phyloP scores from a whole-genome alignment of 2,113 vertebrate species.

The Sprattus sprattus region DNA sequence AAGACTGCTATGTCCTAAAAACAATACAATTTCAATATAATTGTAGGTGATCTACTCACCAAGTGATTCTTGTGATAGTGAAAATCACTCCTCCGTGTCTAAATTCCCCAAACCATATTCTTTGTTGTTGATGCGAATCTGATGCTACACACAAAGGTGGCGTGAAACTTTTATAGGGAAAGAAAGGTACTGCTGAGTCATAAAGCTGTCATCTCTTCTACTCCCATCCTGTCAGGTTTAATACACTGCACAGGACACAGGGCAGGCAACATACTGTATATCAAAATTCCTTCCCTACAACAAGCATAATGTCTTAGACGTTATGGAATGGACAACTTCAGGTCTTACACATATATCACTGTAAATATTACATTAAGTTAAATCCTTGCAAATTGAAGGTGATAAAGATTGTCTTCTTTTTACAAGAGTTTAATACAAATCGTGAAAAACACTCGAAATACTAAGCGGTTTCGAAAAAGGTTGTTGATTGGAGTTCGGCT shows the following conservation, averaged over 20 bases:
- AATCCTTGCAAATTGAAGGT: background rate
- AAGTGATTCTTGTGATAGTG: background rate
- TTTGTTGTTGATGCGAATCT: background rate
- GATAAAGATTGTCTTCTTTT: background rate
- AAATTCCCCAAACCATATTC: background rate
- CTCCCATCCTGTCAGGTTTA: conserved; percentile 7
- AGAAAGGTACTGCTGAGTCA: conserved; percentile 21
- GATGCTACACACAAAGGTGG: background rate
- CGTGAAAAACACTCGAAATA: too few species aligned
- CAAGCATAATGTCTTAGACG: background rate
- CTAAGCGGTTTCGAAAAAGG: too few species aligned
- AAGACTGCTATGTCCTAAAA: background rate
- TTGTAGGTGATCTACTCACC: background rate
- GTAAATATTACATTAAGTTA: background rate
- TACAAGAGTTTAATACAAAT: too few species aligned
- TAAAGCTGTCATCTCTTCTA: conserved; percentile 6
- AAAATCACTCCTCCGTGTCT: background rate
- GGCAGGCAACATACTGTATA: conserved; percentile 7
- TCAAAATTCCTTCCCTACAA: background rate
- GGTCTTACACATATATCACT: background rate
- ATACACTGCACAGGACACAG: background rate
- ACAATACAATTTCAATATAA: background rate
- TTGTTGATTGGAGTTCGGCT: too few species aligned
- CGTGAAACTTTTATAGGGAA: conserved; percentile 13
- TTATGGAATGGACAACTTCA: background rate